A percentile compares a stretch with the other conserved stretches of the same genome.
Evolutionary conservation across 2,888 invertebrate genomes (phyloP).

Genomic region (Keiferia lycopersicella): DNA sequence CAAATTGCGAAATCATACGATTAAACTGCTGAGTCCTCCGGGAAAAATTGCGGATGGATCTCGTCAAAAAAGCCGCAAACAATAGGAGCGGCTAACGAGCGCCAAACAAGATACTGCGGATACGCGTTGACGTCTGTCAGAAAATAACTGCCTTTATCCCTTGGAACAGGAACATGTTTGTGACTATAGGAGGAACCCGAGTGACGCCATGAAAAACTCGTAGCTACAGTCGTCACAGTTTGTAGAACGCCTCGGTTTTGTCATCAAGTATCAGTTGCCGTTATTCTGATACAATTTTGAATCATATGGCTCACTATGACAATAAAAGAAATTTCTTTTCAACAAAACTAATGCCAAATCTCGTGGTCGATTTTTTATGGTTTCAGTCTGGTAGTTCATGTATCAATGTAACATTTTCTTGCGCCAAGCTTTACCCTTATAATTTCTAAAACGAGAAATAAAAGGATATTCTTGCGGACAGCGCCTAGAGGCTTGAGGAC

Average conservation of each 20-base stretch:
- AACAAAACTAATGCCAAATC: no score
- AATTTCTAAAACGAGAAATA: slow-evolving; percentile 36
- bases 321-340: no score
- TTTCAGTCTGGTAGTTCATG: no score
- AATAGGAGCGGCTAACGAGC: slow-evolving; percentile 43
- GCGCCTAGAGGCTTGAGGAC: neutral
- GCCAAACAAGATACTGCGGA: slow-evolving; percentile 31
- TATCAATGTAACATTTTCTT: no score
- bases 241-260: no score
- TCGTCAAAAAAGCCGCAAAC: slow-evolving; percentile 44
- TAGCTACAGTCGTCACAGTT: no score
- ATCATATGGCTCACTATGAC: no score
- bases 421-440: slow-evolving; percentile 19
- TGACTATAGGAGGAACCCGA: no score
- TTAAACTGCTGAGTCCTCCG: slow-evolving; percentile 47
- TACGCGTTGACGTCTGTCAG: slow-evolving; percentile 30
- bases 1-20: slow-evolving; percentile 39
- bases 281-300: no score
- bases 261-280: no score
- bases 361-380: no score
- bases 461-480: slow-evolving; percentile 32
- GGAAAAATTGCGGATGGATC: slow-evolving; percentile 48
- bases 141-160: slow-evolving; percentile 35
- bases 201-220: no score
- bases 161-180: neutral